These are phyloP conservation scores for Atherix ibis DNA, from an alignment of 2,888 invertebrate species.

Conservation along the genomic window DNA sequence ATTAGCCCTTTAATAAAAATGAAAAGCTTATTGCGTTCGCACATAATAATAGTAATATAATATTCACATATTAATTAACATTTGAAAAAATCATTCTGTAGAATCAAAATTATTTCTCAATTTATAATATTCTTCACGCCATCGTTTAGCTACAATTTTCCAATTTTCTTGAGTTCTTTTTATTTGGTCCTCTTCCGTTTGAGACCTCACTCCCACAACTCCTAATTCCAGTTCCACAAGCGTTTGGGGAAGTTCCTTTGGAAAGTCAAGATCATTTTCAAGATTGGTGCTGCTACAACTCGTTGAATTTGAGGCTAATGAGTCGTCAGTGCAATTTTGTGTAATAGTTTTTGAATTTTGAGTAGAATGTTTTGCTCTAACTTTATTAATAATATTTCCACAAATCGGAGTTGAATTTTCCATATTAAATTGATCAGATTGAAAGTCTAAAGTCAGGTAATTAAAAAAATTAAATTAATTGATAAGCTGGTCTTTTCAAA, in stretches of 20 bases:
- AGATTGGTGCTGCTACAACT: constrained; percentile 4
- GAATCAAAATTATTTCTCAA: no score
- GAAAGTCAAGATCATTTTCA: constrained; percentile 7
- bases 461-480: no score
- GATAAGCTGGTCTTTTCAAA: no score
- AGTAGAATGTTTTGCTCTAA: neutral
- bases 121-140: constrained; percentile 15
- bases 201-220: constrained; percentile 5
- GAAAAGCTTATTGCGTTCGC: no score
- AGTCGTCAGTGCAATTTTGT: no score
- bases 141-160: neutral
- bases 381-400: constrained; percentile 5
- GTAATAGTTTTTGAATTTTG: no score
- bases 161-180: neutral
- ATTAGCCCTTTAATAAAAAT: no score
- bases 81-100: no score
- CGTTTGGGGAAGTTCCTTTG: constrained; percentile 9
- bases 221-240: constrained; percentile 9
- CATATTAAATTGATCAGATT: neutral
- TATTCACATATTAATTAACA: no score
- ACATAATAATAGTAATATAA: no score
- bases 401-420: neutral
- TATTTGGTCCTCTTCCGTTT: no score
- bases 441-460: neutral
- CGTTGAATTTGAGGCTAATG: constrained; percentile 6